These are phyloP conservation scores for Protobothrops flavoviridis DNA, from an alignment of 2,113 vertebrate species.

Conservation along the genomic window DNA sequence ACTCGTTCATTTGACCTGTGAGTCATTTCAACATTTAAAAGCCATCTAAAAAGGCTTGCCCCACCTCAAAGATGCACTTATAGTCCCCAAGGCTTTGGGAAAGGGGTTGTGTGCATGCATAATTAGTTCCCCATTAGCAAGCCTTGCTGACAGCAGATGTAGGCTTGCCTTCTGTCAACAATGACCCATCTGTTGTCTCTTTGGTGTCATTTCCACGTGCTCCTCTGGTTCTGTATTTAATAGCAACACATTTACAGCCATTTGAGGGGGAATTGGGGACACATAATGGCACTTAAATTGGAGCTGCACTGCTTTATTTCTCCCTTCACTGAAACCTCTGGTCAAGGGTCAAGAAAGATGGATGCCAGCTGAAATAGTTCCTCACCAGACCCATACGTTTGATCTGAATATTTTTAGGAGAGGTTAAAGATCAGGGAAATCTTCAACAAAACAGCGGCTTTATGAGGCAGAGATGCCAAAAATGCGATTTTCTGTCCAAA, in stretches of 20 bases:
- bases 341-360: not conserved
- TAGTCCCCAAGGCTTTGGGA: not conserved
- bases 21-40: not conserved
- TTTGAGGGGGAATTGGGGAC: not conserved
- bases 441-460: not conserved
- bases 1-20: not conserved
- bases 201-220: not conserved
- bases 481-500: not conserved
- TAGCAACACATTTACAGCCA: not conserved
- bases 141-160: not conserved
- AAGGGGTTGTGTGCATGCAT: not conserved
- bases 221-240: not conserved
- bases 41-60: not conserved
- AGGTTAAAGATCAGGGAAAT: not conserved
- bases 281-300: not conserved
- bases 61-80: not conserved
- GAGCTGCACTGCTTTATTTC: not conserved
- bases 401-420: not conserved
- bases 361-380: not conserved
- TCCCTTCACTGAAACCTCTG: not conserved
- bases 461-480: not conserved
- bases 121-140: not conserved
- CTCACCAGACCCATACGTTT: not conserved
- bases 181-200: not conserved
- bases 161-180: not conserved